Percentiles rank a stretch among this genome's conserved stretches.
These are phyloP conservation scores for Eleginops maclovinus DNA, from an alignment of 2,113 vertebrate genomes.

Conservation along the genomic window DNA sequence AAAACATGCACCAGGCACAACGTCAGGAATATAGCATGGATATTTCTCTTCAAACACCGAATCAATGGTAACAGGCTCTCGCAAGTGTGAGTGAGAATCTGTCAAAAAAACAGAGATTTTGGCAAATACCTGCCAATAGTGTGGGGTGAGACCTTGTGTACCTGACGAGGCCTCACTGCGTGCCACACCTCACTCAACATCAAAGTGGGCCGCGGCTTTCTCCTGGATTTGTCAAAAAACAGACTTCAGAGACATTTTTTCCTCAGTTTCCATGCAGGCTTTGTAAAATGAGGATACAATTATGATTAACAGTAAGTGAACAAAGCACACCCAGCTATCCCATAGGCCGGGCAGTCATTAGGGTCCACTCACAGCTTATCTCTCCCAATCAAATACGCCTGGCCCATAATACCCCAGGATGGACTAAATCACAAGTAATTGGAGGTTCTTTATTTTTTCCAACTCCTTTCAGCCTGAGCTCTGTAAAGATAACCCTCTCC, in stretches of 20 bases:
- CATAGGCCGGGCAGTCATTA: constrained; percentile 68
- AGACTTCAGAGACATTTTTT: background rate
- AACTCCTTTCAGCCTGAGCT: constrained; percentile 50
- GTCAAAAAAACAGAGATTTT: constrained; percentile 32
- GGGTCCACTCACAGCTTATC: constrained; percentile 74
- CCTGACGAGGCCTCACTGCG: constrained; percentile 16
- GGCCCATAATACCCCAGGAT: constrained; percentile 70
- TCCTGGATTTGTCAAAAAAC: constrained; percentile 6
- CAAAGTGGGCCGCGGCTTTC: background rate
- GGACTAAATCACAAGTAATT: constrained; percentile 79
- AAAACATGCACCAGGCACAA: background rate
- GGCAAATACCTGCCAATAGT: constrained; percentile 42
- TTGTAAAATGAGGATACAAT: constrained; percentile 40
- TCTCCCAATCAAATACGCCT: constrained; percentile 70
- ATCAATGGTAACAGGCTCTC: background rate
- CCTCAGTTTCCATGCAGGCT: background rate
- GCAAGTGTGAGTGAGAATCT: constrained; percentile 27
- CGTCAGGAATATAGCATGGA: background rate
- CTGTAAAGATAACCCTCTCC: constrained; percentile 67
- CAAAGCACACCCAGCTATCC: constrained; percentile 66
- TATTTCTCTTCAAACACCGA: background rate
- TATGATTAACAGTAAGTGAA: constrained; percentile 62
- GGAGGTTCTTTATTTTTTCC: constrained; percentile 62
- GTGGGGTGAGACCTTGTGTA: constrained; percentile 30
- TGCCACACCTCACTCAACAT: constrained; percentile 8